Base-by-base conservation (phyloP, 2,888 invertebrate genomes). In the Synergus gifuensis region DNA sequence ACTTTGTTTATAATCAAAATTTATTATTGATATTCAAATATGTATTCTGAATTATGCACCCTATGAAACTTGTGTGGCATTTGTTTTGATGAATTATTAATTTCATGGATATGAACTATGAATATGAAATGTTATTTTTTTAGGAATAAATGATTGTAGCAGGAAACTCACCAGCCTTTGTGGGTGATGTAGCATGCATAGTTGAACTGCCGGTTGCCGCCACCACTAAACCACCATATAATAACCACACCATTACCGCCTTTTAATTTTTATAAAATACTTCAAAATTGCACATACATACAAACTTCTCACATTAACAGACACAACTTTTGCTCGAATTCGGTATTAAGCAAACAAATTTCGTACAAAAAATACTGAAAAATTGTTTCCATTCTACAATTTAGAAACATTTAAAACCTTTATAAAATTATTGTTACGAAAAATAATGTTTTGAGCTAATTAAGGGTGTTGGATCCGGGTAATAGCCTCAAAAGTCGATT, bases 171-270 rank as follows among this genome's bases (percentile, higher is more conserved):
- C 92, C 92, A 87, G 90, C 88, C 83, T 91, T 92, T 83, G 90
- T 90, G 88, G 91, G 91, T 91, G 92, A 92, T 86, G 92, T 88
- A 87, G 89, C 90, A 91, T 92, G 92, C 90, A 91, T 90, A 89
- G 91, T 86, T 86, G 91, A 88, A 89, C 88, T 90, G 88, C 91
- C 90, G 85, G 89, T 90, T 87, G 90, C 89, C 88, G 91, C 87
- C 89, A 91, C 90, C 90, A 91, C 92, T 92, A 91, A 91, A 92
- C 88, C 90, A 91, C 86, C 90, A 90, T 88, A 91, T 46, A 67
- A 67, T 85, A 91, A 88, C 87, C 89, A 87, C 89, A 88, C 88
- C 87, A 89, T 90, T 88, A 90, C 89, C 87, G 86, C 60, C 60
- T 73, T 76, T 81, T 58, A 42, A 79, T 86, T 86, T 84, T 86